Percentiles rank a stretch among this genome's conserved stretches.
Conservation (phyloP, 2,113 vertebrate genomes). For the Microtus oregoni region DNA sequence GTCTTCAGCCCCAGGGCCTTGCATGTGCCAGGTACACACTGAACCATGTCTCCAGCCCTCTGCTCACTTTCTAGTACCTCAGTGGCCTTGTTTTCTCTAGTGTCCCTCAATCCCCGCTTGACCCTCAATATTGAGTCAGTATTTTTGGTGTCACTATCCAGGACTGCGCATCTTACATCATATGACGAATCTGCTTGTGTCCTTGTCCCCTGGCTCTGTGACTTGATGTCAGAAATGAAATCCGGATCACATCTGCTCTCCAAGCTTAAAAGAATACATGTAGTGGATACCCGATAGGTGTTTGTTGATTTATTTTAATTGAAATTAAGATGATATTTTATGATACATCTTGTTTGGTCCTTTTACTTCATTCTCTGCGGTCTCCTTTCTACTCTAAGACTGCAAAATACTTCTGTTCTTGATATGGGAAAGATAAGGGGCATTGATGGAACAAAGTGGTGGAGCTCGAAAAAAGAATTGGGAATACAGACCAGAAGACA, state of each 20-base stretch:
- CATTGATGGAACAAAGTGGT: too few relatives aligned
- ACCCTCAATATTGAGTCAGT: neutral
- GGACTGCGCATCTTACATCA: neutral
- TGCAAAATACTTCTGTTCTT: neutral
- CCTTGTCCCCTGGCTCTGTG: neutral
- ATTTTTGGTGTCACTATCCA: neutral
- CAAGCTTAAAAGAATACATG: neutral
- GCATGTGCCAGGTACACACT: neutral
- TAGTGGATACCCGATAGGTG: too few relatives aligned
- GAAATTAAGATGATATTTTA: neutral
- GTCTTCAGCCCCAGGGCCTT: too few relatives aligned
- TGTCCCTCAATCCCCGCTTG: neutral
- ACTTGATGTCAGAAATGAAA: neutral
- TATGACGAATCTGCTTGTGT: neutral
- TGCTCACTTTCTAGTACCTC: neutral
- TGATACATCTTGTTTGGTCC: neutral
- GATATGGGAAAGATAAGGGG: neutral
- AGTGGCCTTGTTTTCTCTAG: neutral
- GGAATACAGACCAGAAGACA: neutral
- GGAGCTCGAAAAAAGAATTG: too few relatives aligned
- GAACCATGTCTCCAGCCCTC: neutral
- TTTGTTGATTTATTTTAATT: conserved; percentile 31
- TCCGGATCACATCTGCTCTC: neutral
- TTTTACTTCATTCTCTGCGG: neutral
- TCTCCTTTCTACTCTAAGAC: neutral